These are phyloP conservation scores for Tetheella fluctuosa DNA, from an alignment of 2,888 invertebrate genomes.

Conservation along the genomic window DNA sequence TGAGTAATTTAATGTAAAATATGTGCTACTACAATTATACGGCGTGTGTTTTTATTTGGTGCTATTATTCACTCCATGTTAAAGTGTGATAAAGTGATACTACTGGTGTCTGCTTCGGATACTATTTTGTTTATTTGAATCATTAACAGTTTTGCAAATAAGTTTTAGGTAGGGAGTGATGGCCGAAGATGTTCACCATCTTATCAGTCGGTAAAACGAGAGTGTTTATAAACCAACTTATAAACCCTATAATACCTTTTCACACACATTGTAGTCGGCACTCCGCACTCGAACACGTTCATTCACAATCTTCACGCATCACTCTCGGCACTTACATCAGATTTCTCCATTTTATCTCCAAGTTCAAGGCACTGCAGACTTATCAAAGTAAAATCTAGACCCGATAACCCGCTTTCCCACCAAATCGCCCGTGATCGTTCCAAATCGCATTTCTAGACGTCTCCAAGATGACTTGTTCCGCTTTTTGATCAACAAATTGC, in stretches of 20 bases:
- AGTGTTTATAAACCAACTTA: no score
- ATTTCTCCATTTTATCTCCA: neutral
- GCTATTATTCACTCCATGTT: no score
- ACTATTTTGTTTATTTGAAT: no score
- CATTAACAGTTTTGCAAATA: no score
- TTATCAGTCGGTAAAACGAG: no score
- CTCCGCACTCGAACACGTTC: neutral
- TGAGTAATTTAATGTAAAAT: neutral
- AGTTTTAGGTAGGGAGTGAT: no score
- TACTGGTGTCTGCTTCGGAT: no score
- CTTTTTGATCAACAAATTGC: slow-evolving; percentile 56
- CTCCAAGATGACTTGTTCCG: slow-evolving; percentile 50
- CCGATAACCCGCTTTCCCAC: slow-evolving; percentile 57
- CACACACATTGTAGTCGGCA: neutral
- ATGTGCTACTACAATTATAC: neutral
- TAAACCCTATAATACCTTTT: no score
- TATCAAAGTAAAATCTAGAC: slow-evolving; percentile 28
- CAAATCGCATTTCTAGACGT: slow-evolving; percentile 45
- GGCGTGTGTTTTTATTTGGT: neutral
- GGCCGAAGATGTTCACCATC: no score
- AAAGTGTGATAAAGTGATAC: no score
- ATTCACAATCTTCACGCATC: neutral
- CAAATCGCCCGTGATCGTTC: slow-evolving; percentile 51
- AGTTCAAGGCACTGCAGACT: slow-evolving; percentile 21
- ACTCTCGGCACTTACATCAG: neutral